Base-by-base conservation (phyloP, 2,797 vertebrate genomes). In the Pseudotriccus pelzelni region DNA sequence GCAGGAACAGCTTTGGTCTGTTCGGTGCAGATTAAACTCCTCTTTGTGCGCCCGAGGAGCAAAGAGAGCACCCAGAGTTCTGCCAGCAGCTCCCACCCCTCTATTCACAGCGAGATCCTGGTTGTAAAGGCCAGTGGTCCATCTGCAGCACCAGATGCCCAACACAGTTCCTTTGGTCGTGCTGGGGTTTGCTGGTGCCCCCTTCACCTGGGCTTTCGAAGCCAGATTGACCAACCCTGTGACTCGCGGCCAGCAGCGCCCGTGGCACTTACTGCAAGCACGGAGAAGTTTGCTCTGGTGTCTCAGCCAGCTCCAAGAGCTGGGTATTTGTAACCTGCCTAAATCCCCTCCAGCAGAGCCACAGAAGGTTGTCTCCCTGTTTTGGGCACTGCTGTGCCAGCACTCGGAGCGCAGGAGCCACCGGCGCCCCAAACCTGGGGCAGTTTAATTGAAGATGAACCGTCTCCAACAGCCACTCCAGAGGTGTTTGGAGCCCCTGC, bases 381-480 rank as follows among this genome's bases (percentile, higher is more conserved):
- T 50, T 36, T 16, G 43, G 80, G 19, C 23, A 2, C 60, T 70
- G 32, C 32, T 27, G 50, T 49, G 83, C 52, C 62, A 70, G 79
- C 30, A 17, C 13, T 12, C 0, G 1, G 53, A 44, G 77, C 52
- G 20, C 50, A 37, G 75, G 8, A 62, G 44, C 78, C n/a, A 44
- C 30, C 0, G 37, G 0, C 32, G 49, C 25, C 46, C 12, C 22
- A 20, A 39, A 39, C 17, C n/a, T 58, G 22, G 23, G n/a, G n/a
- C 23, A 24, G 14, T 14, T n/a, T 14, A 55, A 55, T 22, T n/a
- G 53, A n/a, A n/a, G 32, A 55, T n/a, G 30, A 53, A 53, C 12
- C 32, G 21, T 55, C 49, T 50, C 49, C 49, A 50, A 17, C 7
- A 58, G 55, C 34, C 24, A 3, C 15, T 36, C 16, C 55, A 36